Evolutionary conservation across 2,797 vertebrate genomes (phyloP), one percentile per base, ranked within the genome.

Genomic region (Buceros bicornis): DNA sequence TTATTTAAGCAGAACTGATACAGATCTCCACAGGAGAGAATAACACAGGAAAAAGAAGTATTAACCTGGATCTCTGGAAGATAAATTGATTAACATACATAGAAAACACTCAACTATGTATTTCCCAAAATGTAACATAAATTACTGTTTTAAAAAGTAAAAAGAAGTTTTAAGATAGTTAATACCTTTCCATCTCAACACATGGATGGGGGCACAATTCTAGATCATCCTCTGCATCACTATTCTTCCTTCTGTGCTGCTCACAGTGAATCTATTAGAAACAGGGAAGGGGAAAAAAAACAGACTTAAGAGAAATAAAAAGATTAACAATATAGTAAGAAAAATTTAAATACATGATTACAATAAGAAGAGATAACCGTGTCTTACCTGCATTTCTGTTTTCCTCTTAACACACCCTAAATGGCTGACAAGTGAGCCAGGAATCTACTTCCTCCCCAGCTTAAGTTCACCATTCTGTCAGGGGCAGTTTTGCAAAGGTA

Each of bases 141-240:
- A 62, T 35, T 16, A 31, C 33, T 8, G 64, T 45, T 48, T 11
- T 16, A 10, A 67, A 66, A 67, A 50, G 43, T 20, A 57, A 48
- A 58, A 80, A 60, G 0, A 28, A 26, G 6, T 54, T 66, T 73
- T 33, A 60, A 48, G 31, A 69, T 5, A 35, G 4, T 54, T 43
- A 28, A 90, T 98, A 98, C 98, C 97, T 98, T 95, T 98, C 98
- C 80, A 92, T 82, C 66, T 98, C 97, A 54, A 93, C 61, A 22
- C 35, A 43, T 16, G 86, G 94, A 33, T 78, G 66, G n/a, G 54
- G 20, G 33, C 80, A 56, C 73, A 90, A 47, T 28, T 87, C 87
- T 43, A 71, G 72, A 76, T 2, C 28, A 35, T 81, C 89, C 61
- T 87, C 56, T 43, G 45, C 31, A 10, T 11, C 28, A 74, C 96